Percentiles rank a stretch among this genome's conserved stretches.
Evolutionary conservation across 2,888 invertebrate genomes (phyloP).

Genomic region (Luperina testacea): DNA sequence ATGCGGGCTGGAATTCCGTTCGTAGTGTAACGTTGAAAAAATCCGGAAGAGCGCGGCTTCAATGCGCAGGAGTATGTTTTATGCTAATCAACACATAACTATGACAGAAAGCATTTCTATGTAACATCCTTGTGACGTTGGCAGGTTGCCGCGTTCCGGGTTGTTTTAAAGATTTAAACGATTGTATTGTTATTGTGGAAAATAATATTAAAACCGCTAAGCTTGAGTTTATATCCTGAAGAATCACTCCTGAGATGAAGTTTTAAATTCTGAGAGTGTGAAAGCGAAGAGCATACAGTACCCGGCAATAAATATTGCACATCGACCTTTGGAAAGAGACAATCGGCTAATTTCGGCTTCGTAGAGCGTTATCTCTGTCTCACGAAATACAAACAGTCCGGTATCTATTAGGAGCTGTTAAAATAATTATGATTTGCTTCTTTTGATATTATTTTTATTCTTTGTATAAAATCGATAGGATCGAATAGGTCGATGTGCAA

Average conservation of each 20-base stretch:
- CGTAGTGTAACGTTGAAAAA: constrained; percentile 75
- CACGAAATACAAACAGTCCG: too few species aligned
- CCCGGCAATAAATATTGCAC: too few species aligned
- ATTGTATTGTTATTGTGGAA: constrained; percentile 16
- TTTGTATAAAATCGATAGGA: too few species aligned
- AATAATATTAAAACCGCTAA: background rate
- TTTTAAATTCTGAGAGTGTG: background rate
- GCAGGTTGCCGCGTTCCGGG: constrained; percentile 71
- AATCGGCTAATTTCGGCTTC: too few species aligned
- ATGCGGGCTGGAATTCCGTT: constrained; percentile 78
- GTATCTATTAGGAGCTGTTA: too few species aligned
- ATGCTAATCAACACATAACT: constrained; percentile 82
- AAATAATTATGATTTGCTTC: too few species aligned
- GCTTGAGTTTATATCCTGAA: background rate
- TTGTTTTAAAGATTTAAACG: constrained; percentile 30
- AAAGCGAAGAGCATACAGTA: background rate
- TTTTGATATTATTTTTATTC: too few species aligned
- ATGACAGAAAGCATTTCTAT: constrained; percentile 88
- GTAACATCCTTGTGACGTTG: constrained; percentile 75
- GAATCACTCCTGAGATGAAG: background rate
- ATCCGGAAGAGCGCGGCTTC: constrained; percentile 78
- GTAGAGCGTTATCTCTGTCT: too few species aligned
- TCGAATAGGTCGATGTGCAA: too few species aligned
- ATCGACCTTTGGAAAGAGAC: too few species aligned
- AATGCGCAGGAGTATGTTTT: constrained; percentile 80